Evolutionary conservation across 2,113 vertebrate genomes (phyloP).

Genomic region (Nestor notabilis): DNA sequence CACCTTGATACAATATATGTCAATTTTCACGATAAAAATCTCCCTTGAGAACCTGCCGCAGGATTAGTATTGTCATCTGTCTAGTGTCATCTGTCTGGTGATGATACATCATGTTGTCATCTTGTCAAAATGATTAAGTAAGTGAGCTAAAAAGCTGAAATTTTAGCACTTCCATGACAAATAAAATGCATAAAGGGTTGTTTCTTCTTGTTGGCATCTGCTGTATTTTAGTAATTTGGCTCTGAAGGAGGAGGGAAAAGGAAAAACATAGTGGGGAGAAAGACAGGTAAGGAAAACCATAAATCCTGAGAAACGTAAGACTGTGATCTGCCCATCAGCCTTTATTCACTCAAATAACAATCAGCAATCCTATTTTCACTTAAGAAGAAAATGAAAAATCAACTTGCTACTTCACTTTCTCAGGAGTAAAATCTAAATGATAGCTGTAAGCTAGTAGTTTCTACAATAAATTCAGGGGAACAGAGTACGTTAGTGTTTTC

Average conservation of each 20-base stretch:
- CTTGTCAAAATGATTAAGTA: slow-evolving; percentile 65
- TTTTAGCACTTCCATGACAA: slow-evolving; percentile 37
- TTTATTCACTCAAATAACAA: background rate
- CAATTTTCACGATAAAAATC: slow-evolving; percentile 54
- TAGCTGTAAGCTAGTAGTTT: background rate
- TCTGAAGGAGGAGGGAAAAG: background rate
- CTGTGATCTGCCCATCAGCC: background rate
- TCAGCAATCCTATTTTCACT: background rate
- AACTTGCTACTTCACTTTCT: background rate
- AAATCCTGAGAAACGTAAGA: background rate
- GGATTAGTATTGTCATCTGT: slow-evolving; percentile 63
- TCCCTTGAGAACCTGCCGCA: slow-evolving; percentile 36
- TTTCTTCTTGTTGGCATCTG: slow-evolving; percentile 2
- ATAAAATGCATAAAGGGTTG: background rate
- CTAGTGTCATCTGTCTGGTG: slow-evolving; percentile 38
- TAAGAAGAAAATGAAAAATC: background rate
- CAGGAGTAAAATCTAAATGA: background rate
- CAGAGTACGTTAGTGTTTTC: background rate
- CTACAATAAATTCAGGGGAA: background rate
- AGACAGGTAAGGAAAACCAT: background rate
- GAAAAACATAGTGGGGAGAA: background rate
- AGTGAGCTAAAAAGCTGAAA: slow-evolving; percentile 31
- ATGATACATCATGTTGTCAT: slow-evolving; percentile 33
- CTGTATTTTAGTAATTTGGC: background rate
- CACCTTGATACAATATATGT: slow-evolving; percentile 26